Evolutionary conservation across 1,140 invertebrate species (phyloP).

Genomic region (Chrysomallon squamiferum): DNA sequence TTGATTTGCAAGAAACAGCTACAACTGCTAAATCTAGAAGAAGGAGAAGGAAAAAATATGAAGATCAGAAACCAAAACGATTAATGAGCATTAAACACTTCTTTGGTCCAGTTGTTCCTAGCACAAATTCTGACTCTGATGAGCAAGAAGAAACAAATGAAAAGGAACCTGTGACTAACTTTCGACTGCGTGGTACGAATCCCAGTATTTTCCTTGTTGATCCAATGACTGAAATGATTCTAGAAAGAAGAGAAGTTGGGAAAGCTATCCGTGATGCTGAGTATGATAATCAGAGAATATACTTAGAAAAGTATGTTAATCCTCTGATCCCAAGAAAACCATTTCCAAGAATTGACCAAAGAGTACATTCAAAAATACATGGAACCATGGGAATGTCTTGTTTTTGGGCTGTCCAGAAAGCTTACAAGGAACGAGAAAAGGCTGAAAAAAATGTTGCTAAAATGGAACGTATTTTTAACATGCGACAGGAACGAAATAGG

Average conservation of each 20-base stretch:
- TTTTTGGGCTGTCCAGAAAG: slow-evolving; percentile 59
- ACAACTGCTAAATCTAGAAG: slow-evolving; percentile 5
- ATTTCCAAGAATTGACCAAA: slow-evolving; percentile 43
- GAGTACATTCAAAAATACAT: slow-evolving; percentile 51
- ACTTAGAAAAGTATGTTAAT: slow-evolving; percentile 11
- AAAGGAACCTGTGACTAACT: slow-evolving; percentile 44
- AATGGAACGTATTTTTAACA: slow-evolving; percentile 52
- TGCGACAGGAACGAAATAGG: slow-evolving; percentile 48
- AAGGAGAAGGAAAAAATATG: slow-evolving; percentile 28
- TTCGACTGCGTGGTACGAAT: slow-evolving; percentile 47
- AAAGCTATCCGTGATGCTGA: slow-evolving; percentile 48
- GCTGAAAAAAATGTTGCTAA: slow-evolving; percentile 48
- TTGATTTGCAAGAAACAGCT: slow-evolving; percentile 19
- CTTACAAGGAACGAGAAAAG: slow-evolving; percentile 56
- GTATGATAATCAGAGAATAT: slow-evolving; percentile 35
- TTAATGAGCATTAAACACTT: slow-evolving; percentile 54
- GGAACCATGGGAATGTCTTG: slow-evolving; percentile 61
- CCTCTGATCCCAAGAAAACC: slow-evolving; percentile 34
- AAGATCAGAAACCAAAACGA: slow-evolving; percentile 7
- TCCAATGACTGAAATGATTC: slow-evolving; percentile 53
- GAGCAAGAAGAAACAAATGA: slow-evolving; percentile 26
- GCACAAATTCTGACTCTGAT: slow-evolving; percentile 11
- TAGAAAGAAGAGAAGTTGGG: slow-evolving; percentile 48
- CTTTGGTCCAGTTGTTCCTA: slow-evolving; percentile 54
- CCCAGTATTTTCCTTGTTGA: slow-evolving; percentile 42